These are phyloP conservation scores for Malacoraja senta DNA, from an alignment of 2,797 vertebrate species.

Conservation along the genomic window DNA sequence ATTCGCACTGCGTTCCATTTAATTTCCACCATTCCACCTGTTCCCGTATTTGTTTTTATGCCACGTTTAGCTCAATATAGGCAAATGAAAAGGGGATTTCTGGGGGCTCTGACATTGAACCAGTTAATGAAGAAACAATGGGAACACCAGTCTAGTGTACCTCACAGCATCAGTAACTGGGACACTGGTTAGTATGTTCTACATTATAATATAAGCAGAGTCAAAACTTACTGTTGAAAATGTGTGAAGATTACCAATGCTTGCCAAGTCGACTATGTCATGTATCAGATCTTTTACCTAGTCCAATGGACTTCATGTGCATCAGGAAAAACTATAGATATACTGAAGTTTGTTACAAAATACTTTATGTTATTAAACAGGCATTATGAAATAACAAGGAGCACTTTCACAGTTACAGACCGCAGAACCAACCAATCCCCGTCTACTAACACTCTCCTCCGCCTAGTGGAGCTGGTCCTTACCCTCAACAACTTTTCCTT, in stretches of 20 bases:
- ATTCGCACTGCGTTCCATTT: background rate
- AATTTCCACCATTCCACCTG: background rate
- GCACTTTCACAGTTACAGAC: background rate
- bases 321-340: background rate
- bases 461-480: too few species aligned
- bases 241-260: background rate
- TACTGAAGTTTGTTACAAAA: background rate
- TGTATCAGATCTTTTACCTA: background rate
- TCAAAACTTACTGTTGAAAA: background rate
- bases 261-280: background rate
- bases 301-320: background rate
- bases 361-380: background rate
- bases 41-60: conserved; percentile 12
- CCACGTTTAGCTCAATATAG: conserved; percentile 82
- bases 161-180: conserved; percentile 97
- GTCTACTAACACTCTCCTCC: too few species aligned
- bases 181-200: conserved; percentile 73
- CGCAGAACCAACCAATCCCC: too few species aligned
- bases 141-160: conserved; percentile 94
- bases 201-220: background rate
- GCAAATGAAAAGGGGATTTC: conserved; percentile 91
- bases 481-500: too few species aligned
- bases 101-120: conserved; percentile 93
- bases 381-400: background rate
- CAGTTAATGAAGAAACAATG: conserved; percentile 97